These are phyloP conservation scores for Heteractis magnifica DNA, from an alignment of 92 coral and sea anemone species.

Conservation along the genomic window DNA sequence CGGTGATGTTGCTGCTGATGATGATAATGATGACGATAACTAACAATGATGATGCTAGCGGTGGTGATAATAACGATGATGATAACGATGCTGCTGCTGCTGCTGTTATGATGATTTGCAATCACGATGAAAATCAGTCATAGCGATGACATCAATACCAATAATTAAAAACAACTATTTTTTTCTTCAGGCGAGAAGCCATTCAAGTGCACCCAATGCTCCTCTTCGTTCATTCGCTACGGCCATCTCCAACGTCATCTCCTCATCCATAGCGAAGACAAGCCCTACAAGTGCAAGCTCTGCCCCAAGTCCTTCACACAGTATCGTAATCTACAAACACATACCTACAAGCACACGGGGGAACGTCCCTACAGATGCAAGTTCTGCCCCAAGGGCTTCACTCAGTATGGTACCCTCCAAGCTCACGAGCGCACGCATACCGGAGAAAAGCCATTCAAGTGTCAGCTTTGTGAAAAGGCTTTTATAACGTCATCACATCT, in stretches of 20 bases:
- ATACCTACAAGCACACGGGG: conserved; percentile 97
- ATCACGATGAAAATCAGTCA: not conserved
- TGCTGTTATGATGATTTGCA: not conserved
- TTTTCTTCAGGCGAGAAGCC: conserved; percentile 84
- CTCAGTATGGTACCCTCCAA: conserved; percentile 95
- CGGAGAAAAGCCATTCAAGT: conserved; percentile 92
- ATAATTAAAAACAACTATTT: not conserved
- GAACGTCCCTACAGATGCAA: conserved; percentile 91
- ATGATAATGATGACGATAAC: not conserved
- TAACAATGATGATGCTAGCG: not conserved
- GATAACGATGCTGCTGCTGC: not conserved
- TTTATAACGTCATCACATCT: conserved; percentile 97
- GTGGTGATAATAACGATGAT: not conserved
- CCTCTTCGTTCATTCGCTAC: conserved; percentile 90
- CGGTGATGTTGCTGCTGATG: not conserved
- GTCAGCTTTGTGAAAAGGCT: conserved; percentile 83
- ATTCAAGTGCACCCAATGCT: conserved; percentile 88
- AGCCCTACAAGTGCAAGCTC: conserved; percentile 93
- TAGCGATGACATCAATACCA: not conserved
- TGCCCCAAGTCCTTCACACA: conserved; percentile 97
- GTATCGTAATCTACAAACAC: conserved; percentile 94
- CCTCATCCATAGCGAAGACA: conserved; percentile 92
- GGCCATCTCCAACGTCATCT: conserved; percentile 94
- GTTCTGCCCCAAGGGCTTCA: conserved; percentile 97
- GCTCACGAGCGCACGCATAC: conserved; percentile 99